A percentile compares a stretch with the other conserved stretches of the same genome.
Evolutionary conservation across 2,113 vertebrate genomes (phyloP).

Genomic region (Pongo pygmaeus): DNA sequence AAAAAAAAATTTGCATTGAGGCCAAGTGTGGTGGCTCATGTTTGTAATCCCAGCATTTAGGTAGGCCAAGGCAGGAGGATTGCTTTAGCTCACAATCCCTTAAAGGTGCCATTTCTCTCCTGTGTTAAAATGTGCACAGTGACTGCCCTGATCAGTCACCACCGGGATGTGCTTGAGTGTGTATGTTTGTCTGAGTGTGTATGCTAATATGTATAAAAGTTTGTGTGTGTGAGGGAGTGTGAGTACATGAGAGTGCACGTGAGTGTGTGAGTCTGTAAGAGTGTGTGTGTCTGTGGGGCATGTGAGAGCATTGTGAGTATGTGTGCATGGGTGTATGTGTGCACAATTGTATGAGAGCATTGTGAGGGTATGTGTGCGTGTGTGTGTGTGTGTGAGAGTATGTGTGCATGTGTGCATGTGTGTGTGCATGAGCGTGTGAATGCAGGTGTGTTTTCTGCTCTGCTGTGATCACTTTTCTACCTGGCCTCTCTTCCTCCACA

Average conservation of each 20-base stretch:
- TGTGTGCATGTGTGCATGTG: fast-evolving
- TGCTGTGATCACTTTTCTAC: not conserved
- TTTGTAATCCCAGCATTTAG: too few species aligned
- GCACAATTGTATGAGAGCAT: too few species aligned
- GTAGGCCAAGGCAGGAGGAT: too few species aligned
- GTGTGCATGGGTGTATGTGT: too few species aligned
- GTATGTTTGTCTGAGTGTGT: not conserved
- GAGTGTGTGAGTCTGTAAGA: not conserved
- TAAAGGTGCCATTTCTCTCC: not conserved
- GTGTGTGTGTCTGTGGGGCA: too few species aligned
- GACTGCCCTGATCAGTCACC: not conserved
- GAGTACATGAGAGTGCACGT: not conserved
- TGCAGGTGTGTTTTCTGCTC: not conserved
- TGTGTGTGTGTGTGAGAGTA: not conserved
- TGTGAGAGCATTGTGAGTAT: not conserved
- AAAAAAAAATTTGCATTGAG: not conserved
- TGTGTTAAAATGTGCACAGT: too few species aligned
- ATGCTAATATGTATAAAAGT: not conserved
- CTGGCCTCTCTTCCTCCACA: not conserved
- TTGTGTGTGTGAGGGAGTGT: not conserved
- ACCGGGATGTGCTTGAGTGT: not conserved
- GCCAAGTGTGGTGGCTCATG: too few species aligned
- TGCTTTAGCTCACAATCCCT: not conserved
- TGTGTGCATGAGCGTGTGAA: not conserved
- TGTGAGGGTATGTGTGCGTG: too few species aligned